phyloP scores from a whole-genome alignment of 2,113 vertebrate species.

The Tychaedon coryphoeus region DNA sequence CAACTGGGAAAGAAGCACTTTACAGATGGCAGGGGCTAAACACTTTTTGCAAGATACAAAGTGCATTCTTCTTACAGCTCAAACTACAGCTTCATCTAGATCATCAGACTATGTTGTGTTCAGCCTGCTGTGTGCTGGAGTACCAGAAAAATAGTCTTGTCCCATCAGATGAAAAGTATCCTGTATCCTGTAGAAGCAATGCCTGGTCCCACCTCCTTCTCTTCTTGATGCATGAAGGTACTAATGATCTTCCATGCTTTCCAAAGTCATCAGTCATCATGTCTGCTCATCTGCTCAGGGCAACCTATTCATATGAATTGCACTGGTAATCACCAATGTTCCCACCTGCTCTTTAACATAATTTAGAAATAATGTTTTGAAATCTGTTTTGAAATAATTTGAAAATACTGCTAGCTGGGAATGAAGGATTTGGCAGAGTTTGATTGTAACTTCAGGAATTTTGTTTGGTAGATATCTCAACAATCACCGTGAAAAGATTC shows the following conservation, averaged over 20 bases:
- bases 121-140: neutral
- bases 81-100: neutral
- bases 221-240: neutral
- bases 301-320: neutral
- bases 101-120: neutral
- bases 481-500: neutral
- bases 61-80: neutral
- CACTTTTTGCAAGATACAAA: neutral
- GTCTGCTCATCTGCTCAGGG: neutral
- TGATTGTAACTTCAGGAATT: neutral
- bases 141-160: neutral
- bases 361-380: neutral
- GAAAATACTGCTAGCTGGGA: neutral
- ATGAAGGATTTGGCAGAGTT: neutral
- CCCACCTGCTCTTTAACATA: neutral
- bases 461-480: neutral
- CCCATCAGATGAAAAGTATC: neutral
- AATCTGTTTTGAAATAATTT: constrained; percentile 18
- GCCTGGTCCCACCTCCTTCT: neutral
- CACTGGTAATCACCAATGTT: neutral
- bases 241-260: neutral
- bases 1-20: neutral
- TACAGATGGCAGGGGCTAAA: neutral
- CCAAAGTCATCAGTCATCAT: neutral
- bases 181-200: neutral